Conservation (phyloP, 2,113 vertebrate species). For the Vicugna pacos region DNA sequence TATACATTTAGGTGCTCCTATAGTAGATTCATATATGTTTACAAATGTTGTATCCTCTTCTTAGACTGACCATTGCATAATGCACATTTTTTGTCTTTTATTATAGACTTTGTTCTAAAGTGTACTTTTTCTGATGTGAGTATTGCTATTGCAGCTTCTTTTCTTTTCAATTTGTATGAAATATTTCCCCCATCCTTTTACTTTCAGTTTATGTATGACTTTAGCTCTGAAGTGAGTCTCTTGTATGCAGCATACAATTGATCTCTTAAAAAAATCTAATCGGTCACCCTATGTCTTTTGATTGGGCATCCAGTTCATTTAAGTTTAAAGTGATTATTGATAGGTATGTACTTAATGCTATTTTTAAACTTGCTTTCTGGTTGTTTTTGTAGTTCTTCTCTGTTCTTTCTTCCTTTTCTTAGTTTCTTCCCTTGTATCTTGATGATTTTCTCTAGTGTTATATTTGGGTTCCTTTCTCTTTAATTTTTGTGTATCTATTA, state of each 20-base stretch:
- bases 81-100: background rate
- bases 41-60: background rate
- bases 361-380: background rate
- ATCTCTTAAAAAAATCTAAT: background rate
- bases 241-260: background rate
- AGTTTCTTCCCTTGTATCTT: background rate
- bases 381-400: background rate
- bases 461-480: background rate
- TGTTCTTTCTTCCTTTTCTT: background rate
- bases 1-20: background rate
- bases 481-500: too few species aligned
- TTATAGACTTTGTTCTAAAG: background rate
- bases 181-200: background rate
- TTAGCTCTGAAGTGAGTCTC: background rate
- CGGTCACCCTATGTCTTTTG: background rate
- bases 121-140: background rate
- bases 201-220: background rate
- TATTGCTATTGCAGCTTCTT: background rate
- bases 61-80: background rate
- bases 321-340: background rate
- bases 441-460: background rate
- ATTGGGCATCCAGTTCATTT: background rate
- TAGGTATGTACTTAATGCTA: background rate
- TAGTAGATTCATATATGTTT: background rate
- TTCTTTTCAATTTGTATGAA: background rate